Evolutionary conservation across 2,797 vertebrate genomes (phyloP), one percentile per base, ranked within the genome.

Genomic region (Coregonus ussuriensis): DNA sequence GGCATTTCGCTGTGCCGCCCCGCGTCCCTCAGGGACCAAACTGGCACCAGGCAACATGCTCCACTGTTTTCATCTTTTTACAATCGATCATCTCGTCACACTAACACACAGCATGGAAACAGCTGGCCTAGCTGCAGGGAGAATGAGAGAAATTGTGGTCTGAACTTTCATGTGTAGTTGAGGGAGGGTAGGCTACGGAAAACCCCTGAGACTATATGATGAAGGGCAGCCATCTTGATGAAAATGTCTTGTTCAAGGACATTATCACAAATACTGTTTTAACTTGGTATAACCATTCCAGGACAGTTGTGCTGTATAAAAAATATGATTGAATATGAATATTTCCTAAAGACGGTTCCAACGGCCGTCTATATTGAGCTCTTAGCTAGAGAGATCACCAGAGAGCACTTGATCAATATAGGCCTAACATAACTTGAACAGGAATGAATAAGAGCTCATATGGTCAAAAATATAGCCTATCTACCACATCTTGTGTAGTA

Each of bases 61-160:
- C 71, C 52, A 35, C 71, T 56, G 16, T 56, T 53, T 33, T 31
- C 29, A n/a, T 56, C 29, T 56, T 56, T 54, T 54, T 54, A 72
- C 52, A 56, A 72, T 72, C 71, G 33, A 72, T 72, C 71, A 72
- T 72, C 29, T 21, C 29, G 59, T 56, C 71, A 72, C 14, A 21
- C 71, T 56, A 16, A 72, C 71, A 18, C 66, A 35, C 66, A 15
- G 9, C 15, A 16, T 35, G 6, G 15, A 72, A 72, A 56, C 71
- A 72, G 71, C 71, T 59, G 71, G 29, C 15, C 4, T 31, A 72
- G 71, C 71, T 56, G 71, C 71, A n/a, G 31, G 53, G 53, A 56
- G 53, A 14, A 14, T 54, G 71, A 59, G 52, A 35, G 52, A 56
- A 33, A 35, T 16, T 29, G 52, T 56, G 25, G 15, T 72, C 47